Base-by-base conservation (phyloP, 2,888 invertebrate genomes). In the Chouioia cunea region DNA sequence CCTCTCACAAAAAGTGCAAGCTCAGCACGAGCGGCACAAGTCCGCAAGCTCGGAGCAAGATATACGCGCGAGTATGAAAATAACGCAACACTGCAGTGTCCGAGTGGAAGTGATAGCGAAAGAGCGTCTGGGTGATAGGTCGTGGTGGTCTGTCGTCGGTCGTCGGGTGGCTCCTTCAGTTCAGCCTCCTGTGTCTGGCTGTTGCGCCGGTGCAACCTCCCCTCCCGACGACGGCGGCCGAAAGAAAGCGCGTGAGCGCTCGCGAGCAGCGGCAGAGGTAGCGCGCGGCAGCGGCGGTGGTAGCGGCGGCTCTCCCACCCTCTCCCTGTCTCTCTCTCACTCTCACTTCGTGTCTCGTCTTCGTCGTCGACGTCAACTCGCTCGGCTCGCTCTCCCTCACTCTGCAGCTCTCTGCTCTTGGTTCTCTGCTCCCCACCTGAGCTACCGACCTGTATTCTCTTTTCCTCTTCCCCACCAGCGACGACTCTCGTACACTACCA, bases 401-500 rank as follows among this genome's bases (percentile, higher is more conserved):
- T 36, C 36, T 36, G 36, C 36, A 8, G 10, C 6, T 6, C 36
- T 82, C 76, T 73, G 76, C 78, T 76, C 48, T 22, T 48, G 69
- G 74, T 72, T 74, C 76, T 76, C 71, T 64, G 75, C 69, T 73
- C 74, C 73, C 75, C 74, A 77, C 76, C 76, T 73, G 76, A 58
- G 64, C 71, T 44, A 52, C 67, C 73, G 71, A 66, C 75, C 75
- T 74, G 76, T 75, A 73, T 74, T 76, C 75, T 53, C 36, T 62
- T 46, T 60, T 58, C 43, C 48, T 60, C 53, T 59, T 50, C 69
- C 46, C 63, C 56, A 65, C 63, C 66, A 64, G 66, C 44, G 65
- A 36, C 65, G 65, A 73, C 72, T 65, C 73, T 71, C 75, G 75
- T 67, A 74, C 79, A 74, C 78, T 77, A 80, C 79, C 79, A 80